Conservation (phyloP, 2,888 invertebrate genomes). For the Pandemis corylana region DNA sequence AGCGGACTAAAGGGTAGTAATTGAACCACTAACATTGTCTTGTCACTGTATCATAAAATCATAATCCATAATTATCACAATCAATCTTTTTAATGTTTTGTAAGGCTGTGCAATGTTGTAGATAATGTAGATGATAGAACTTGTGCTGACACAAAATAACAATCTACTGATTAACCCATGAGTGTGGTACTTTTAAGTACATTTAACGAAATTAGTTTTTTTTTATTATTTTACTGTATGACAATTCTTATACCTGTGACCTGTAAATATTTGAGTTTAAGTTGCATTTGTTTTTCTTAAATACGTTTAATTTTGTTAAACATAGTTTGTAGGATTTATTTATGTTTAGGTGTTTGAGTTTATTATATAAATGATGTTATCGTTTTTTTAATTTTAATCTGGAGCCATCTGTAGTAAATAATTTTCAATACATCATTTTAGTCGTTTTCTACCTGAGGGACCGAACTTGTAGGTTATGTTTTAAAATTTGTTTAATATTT, state of each 20-base stretch:
- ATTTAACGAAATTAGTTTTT: not conserved
- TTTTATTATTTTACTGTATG: not conserved
- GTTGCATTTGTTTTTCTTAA: not conserved
- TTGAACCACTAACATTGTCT: not conserved
- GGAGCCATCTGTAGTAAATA: not conserved
- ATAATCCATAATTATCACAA: not conserved
- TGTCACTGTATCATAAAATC: not conserved
- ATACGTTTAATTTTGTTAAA: not conserved
- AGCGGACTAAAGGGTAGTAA: no score
- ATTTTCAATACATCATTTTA: no score
- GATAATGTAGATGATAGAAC: not conserved
- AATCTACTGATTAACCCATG: not conserved
- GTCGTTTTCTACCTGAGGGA: no score
- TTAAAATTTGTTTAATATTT: no score
- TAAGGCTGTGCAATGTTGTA: conserved; percentile 3
- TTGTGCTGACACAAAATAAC: not conserved
- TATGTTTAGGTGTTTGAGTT: conserved; percentile 4
- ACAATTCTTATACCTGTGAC: not conserved
- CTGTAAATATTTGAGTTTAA: not conserved
- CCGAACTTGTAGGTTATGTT: no score
- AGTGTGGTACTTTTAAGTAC: not conserved
- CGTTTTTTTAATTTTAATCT: not conserved
- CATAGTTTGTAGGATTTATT: not conserved
- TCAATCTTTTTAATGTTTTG: not conserved
- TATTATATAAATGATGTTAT: not conserved